phyloP scores from a whole-genome alignment of 1,140 invertebrate species.

The Drosophila malerkotliana region DNA sequence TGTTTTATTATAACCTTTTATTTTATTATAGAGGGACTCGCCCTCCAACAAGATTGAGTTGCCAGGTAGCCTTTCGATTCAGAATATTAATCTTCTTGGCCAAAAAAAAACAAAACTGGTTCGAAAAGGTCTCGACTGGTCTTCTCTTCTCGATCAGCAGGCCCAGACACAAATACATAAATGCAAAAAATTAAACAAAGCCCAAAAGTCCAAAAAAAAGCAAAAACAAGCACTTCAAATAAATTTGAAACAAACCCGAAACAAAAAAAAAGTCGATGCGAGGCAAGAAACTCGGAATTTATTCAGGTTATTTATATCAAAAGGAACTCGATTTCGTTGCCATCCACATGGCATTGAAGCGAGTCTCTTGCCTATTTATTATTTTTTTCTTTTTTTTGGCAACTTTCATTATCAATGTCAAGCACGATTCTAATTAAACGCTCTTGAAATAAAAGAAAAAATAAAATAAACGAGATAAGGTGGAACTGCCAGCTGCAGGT shows the following conservation, averaged over 20 bases:
- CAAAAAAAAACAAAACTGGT: constrained; percentile 27
- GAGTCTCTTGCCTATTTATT: constrained; percentile 12
- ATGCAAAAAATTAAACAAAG: constrained; percentile 28
- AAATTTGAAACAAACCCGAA: constrained; percentile 18
- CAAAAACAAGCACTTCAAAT: constrained; percentile 14
- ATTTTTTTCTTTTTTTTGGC: constrained; percentile 24
- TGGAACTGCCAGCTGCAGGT: background rate
- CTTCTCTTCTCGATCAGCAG: constrained; percentile 3
- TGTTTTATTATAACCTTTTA: background rate
- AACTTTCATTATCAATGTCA: constrained; percentile 78
- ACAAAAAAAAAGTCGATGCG: constrained; percentile 21
- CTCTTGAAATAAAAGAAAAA: constrained; percentile 30
- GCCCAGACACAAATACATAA: constrained; percentile 39
- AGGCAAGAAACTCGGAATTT: constrained; percentile 24
- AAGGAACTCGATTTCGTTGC: constrained; percentile 36
- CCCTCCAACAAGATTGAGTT: constrained; percentile 22
- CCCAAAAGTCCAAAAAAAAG: background rate
- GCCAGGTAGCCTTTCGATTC: constrained; percentile 12
- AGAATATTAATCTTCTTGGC: constrained; percentile 37
- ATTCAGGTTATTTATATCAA: constrained; percentile 5
- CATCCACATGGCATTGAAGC: constrained; percentile 37
- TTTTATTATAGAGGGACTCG: background rate
- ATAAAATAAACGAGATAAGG: constrained; percentile 41
- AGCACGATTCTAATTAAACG: constrained; percentile 60
- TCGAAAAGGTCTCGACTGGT: constrained; percentile 33